Conservation (phyloP, 2,888 invertebrate genomes). For the Tipula lateralis region DNA sequence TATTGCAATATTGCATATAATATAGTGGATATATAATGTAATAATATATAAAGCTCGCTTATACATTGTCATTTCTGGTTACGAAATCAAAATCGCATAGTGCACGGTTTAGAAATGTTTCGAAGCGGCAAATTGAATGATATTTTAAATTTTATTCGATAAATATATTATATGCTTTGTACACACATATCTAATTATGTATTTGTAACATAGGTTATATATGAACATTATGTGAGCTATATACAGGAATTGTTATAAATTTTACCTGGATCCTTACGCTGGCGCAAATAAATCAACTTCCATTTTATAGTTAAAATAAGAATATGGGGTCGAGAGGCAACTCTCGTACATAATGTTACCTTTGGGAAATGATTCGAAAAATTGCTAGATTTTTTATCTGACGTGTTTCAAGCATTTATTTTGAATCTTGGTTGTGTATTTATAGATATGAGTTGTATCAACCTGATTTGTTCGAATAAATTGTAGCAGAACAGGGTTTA, state of each 20-base stretch:
- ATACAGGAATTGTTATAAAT: neutral
- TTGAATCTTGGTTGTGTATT: neutral
- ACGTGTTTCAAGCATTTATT: neutral
- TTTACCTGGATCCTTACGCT: neutral
- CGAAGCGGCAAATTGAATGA: neutral
- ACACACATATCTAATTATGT: neutral
- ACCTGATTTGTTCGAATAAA: neutral
- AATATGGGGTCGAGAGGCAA: neutral
- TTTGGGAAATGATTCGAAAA: neutral
- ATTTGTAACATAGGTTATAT: neutral
- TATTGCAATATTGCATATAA: neutral
- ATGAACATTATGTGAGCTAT: neutral
- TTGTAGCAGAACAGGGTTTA: neutral
- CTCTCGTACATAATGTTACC: neutral
- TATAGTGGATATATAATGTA: neutral
- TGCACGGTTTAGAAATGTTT: neutral
- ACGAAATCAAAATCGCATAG: neutral
- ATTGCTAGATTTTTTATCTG: neutral
- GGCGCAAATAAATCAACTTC: neutral
- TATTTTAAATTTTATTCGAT: neutral
- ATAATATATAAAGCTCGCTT: neutral
- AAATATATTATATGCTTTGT: neutral
- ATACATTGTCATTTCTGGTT: slow-evolving; percentile 15
- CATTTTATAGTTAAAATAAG: neutral
- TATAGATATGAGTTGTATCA: neutral